Conservation (phyloP, 1,140 invertebrate species). For the Pogonognathellus flavescens region DNA sequence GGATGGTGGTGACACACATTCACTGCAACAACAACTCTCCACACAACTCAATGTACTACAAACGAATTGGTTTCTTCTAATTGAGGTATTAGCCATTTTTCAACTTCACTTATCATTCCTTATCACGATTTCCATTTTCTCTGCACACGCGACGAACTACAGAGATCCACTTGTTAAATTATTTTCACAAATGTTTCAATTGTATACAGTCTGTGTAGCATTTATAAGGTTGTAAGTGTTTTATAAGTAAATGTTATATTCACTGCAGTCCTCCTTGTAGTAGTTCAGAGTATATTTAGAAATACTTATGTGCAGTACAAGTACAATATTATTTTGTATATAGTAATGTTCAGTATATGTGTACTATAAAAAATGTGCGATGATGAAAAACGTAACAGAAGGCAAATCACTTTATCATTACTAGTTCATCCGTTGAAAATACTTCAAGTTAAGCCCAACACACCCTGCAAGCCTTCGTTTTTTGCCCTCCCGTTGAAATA, state of each 20-base stretch:
- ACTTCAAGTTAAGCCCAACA: too few relatives aligned
- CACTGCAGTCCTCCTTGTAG: too few relatives aligned
- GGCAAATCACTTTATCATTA: slow-evolving; percentile 29
- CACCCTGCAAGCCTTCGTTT: too few relatives aligned
- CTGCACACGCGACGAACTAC: background rate
- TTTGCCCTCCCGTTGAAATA: slow-evolving; percentile 11
- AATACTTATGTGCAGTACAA: background rate
- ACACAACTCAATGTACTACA: background rate
- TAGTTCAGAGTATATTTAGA: too few relatives aligned
- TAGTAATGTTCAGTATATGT: background rate
- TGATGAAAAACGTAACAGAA: background rate
- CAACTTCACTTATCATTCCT: slow-evolving; percentile 9
- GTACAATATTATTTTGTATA: background rate
- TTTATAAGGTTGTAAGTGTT: too few relatives aligned
- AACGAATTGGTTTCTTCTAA: background rate
- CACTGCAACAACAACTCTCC: background rate
- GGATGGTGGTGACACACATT: too few relatives aligned
- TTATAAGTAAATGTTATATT: too few relatives aligned
- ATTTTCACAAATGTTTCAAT: background rate
- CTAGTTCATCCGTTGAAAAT: background rate
- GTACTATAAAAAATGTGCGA: too few relatives aligned
- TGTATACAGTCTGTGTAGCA: background rate
- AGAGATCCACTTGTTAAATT: background rate
- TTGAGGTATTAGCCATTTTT: slow-evolving; percentile 40
- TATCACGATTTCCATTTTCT: background rate